A percentile compares a stretch with the other conserved stretches of the same genome.
These are phyloP conservation scores for Pardalotus punctatus DNA, from an alignment of 2,113 vertebrate genomes.

Conservation along the genomic window DNA sequence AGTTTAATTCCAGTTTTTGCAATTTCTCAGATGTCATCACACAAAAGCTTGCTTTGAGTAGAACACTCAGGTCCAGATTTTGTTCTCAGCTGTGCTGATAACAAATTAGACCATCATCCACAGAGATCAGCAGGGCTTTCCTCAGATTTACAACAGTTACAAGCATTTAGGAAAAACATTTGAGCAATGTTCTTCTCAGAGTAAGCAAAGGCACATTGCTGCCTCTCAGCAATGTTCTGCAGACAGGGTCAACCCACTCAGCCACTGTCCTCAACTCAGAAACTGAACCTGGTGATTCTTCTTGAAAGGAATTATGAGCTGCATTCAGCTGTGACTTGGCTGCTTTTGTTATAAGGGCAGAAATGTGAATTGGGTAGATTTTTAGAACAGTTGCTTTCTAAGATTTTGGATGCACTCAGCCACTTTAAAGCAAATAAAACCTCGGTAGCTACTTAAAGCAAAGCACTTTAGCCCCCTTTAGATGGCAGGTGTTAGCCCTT, in stretches of 20 bases:
- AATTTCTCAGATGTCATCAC: conserved; percentile 30
- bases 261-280: not conserved
- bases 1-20: conserved; percentile 36
- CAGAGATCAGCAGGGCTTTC: conserved; percentile 2
- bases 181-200: not conserved
- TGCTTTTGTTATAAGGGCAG: not conserved
- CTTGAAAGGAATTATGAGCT: not conserved
- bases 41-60: not conserved
- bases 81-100: not conserved
- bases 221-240: not conserved
- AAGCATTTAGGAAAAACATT: not conserved
- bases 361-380: not conserved
- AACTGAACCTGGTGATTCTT: not conserved
- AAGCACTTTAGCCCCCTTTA: not conserved
- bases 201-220: not conserved
- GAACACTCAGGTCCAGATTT: not conserved
- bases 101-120: not conserved
- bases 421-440: not conserved
- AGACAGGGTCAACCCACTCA: not conserved
- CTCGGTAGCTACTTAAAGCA: not conserved
- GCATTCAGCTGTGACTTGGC: not conserved
- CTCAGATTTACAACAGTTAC: not conserved
- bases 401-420: not conserved
- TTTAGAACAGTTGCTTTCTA: not conserved
- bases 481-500: not conserved